These are phyloP conservation scores for Hyppa rectilinea DNA, from an alignment of 2,888 invertebrate species.

Conservation along the genomic window DNA sequence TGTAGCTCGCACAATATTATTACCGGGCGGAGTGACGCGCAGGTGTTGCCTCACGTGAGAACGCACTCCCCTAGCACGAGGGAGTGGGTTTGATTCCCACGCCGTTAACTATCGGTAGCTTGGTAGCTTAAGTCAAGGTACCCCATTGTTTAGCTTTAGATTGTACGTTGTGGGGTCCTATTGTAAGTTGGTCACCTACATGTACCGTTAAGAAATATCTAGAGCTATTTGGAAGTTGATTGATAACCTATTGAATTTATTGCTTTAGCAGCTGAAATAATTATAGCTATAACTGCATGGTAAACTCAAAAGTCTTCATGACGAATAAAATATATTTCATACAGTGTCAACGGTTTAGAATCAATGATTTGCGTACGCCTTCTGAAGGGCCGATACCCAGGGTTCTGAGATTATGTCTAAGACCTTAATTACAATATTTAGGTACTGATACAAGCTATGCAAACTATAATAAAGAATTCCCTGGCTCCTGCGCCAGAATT, in stretches of 20 bases:
- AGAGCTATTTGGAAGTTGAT: too few relatives aligned
- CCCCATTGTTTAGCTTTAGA: slow-evolving; percentile 32
- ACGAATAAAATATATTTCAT: not conserved
- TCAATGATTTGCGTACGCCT: too few relatives aligned
- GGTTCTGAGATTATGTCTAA: not conserved
- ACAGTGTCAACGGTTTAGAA: not conserved
- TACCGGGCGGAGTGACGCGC: slow-evolving; percentile 64
- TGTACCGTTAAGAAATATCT: slow-evolving; percentile 21
- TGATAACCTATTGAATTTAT: not conserved
- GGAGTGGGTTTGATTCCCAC: slow-evolving; percentile 59
- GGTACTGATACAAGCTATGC: not conserved
- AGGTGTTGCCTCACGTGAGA: slow-evolving; percentile 66
- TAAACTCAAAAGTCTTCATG: not conserved
- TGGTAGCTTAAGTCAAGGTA: slow-evolving; percentile 56
- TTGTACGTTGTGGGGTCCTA: slow-evolving; percentile 41
- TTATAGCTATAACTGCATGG: not conserved
- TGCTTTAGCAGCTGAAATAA: not conserved
- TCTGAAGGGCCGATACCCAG: too few relatives aligned
- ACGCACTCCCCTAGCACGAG: slow-evolving; percentile 63
- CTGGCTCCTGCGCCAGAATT: not conserved
- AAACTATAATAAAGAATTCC: not conserved
- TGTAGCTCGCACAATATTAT: slow-evolving; percentile 42
- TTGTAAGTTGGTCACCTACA: slow-evolving; percentile 42
- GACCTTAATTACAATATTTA: not conserved
- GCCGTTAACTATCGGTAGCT: slow-evolving; percentile 59